Base-by-base conservation (phyloP, 2,113 vertebrate genomes). In the Oncorhynchus nerka region DNA sequence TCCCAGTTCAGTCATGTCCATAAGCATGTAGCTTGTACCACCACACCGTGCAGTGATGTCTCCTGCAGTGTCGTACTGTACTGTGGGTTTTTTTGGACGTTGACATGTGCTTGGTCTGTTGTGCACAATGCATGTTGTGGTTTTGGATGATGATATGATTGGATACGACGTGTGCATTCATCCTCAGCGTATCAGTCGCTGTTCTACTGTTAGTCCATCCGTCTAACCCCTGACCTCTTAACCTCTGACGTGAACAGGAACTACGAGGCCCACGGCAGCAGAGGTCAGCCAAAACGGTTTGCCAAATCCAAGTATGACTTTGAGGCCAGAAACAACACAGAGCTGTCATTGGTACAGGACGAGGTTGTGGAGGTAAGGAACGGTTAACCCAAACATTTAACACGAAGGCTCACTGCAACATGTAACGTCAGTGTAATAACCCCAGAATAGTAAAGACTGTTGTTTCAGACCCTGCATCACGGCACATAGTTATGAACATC, bases 271-370 rank as follows among this genome's bases (percentile, higher is more conserved):
- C 92, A 93, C 59, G 78, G 26, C 64, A 76, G 26, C 61, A 90
- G 92, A 88, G 72, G 86, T 67, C 94, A 93, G 51, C 69, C 84
- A 57, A 96, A 92, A 88, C 94, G 93, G 77, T 96, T 94, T 48
- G 97, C 97, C 94, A 97, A 96, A 93, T 97, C 95, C 51, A 98
- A 95, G 81, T 99, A 97, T 0, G 97, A 99, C 85, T 99, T 99
- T 81, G 90, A 95, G 91, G 97, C 95, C 48, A 94, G 98, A 67
- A 99, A 99, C 88, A 92, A 83, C 91, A 98, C 95, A 0, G 98
- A 99, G 80, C 95, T 99, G 71, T 97, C 97, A 0, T 95, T 99
- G 30, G 62, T 94, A 71, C 98, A 96, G 84, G 97, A 99, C 71
- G 97, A 98, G 74, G 84, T 98, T 0, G 92, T 99, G 20, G 97